Evolutionary conservation across 2,888 invertebrate species (phyloP).

Genomic region (Hedya salicella): DNA sequence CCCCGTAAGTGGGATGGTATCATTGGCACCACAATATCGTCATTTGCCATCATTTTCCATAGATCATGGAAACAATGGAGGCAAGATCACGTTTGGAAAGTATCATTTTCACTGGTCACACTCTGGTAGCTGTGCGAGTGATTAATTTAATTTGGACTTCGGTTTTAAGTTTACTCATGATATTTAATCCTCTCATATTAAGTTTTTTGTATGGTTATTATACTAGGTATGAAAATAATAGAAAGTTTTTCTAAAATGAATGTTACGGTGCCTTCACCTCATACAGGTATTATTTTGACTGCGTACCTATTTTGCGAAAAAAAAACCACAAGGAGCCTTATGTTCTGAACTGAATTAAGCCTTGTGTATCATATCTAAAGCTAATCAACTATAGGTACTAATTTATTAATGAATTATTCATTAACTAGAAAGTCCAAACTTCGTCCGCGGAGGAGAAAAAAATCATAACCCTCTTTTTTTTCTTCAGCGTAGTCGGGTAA

Average conservation of each 20-base stretch:
- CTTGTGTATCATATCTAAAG: too few species aligned
- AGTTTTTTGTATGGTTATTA: neutral
- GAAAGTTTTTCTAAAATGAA: neutral
- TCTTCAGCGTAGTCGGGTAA: too few species aligned
- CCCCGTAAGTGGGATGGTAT: conserved; percentile 10
- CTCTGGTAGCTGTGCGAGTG: conserved; percentile 55
- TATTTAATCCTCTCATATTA: conserved; percentile 25
- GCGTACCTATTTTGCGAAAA: too few species aligned
- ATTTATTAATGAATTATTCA: too few species aligned
- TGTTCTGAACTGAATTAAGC: too few species aligned
- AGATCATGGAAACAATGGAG: conserved; percentile 52
- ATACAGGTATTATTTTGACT: too few species aligned
- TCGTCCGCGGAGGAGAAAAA: too few species aligned
- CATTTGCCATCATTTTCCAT: conserved; percentile 28
- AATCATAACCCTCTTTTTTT: too few species aligned
- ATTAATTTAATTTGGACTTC: conserved; percentile 49
- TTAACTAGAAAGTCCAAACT: too few species aligned
- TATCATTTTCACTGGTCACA: conserved; percentile 67
- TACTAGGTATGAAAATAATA: neutral
- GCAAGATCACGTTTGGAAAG: conserved; percentile 70
- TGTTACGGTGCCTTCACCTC: too few species aligned
- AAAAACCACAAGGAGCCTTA: too few species aligned
- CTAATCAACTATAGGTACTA: too few species aligned
- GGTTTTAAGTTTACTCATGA: conserved; percentile 23
- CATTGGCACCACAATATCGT: conserved; percentile 19